A percentile compares a stretch with the other conserved stretches of the same genome.
These are phyloP conservation scores for Trissolcus basalis DNA, from an alignment of 1,140 invertebrate species.

Conservation along the genomic window DNA sequence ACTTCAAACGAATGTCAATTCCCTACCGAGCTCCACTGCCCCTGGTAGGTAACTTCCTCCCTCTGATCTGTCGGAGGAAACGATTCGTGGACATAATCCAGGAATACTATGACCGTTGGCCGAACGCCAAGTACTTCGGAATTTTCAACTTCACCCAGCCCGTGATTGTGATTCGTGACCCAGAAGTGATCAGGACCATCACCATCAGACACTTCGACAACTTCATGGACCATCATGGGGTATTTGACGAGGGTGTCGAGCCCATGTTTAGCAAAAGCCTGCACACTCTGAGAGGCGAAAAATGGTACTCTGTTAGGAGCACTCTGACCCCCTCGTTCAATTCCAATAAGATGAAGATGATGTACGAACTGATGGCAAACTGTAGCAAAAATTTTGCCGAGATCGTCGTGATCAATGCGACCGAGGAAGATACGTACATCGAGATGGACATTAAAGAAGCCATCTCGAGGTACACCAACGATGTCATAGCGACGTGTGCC, in stretches of 20 bases:
- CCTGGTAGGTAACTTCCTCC: conserved; percentile 40
- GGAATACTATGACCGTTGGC: conserved; percentile 46
- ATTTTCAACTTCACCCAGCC: conserved; percentile 61
- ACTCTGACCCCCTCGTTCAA: conserved; percentile 72
- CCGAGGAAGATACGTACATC: not conserved
- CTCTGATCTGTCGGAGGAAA: conserved; percentile 18
- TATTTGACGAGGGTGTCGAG: conserved; percentile 72
- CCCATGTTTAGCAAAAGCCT: conserved; percentile 77
- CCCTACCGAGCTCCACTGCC: conserved; percentile 38
- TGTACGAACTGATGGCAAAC: conserved; percentile 66
- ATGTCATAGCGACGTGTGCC: conserved; percentile 41
- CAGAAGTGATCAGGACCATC: conserved; percentile 66
- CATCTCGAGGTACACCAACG: conserved; percentile 39
- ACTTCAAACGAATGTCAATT: conserved; percentile 30
- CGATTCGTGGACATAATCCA: conserved; percentile 24
- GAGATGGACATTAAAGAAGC: conserved; percentile 58
- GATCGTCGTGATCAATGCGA: conserved; percentile 11
- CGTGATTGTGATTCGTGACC: conserved; percentile 48
- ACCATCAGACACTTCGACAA: conserved; percentile 81
- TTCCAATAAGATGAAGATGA: conserved; percentile 67
- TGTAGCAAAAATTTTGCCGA: conserved; percentile 49
- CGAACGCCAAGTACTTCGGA: conserved; percentile 58
- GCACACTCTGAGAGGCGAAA: conserved; percentile 72
- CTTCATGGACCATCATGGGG: conserved; percentile 77
- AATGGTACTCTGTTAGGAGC: conserved; percentile 70